phyloP scores from a whole-genome alignment of 2,888 invertebrate genomes.

The Drosophila aldrichi region DNA sequence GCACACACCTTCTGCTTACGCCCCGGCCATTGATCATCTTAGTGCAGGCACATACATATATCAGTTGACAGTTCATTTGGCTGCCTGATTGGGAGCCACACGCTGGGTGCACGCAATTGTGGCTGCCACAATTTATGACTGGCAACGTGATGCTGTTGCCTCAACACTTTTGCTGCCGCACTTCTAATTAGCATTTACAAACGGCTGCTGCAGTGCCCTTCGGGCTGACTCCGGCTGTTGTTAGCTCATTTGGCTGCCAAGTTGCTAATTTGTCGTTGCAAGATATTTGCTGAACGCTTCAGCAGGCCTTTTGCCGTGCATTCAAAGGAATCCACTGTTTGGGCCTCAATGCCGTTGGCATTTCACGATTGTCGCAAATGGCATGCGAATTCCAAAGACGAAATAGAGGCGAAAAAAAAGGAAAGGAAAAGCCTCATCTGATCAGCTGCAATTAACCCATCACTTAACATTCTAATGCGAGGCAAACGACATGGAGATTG shows the following conservation, averaged over 20 bases:
- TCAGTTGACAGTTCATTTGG: slow-evolving; percentile 78
- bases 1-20: slow-evolving; percentile 54
- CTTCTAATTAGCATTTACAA: slow-evolving; percentile 77
- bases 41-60: slow-evolving; percentile 50
- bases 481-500: background rate
- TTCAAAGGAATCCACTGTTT: slow-evolving; percentile 8
- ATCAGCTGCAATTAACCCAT: slow-evolving; percentile 67
- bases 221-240: slow-evolving; percentile 9
- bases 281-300: slow-evolving; percentile 42
- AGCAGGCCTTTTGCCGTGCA: slow-evolving; percentile 3
- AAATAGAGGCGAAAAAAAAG: slow-evolving; percentile 28
- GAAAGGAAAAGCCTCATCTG: background rate
- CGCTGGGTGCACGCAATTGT: slow-evolving; percentile 23
- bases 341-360: slow-evolving; percentile 10
- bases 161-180: slow-evolving; percentile 48
- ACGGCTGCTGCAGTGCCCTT: slow-evolving; percentile 51
- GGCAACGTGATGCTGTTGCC: slow-evolving; percentile 8
- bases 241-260: slow-evolving; percentile 58
- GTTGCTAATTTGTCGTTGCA: slow-evolving; percentile 52
- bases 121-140: slow-evolving; percentile 50
- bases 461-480: slow-evolving; percentile 76
- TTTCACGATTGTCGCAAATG: slow-evolving; percentile 20
- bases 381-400: slow-evolving; percentile 6
- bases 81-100: slow-evolving; percentile 55
- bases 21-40: slow-evolving; percentile 67